Conservation (phyloP, 2,113 vertebrate genomes). For the Toxostoma redivivum region DNA sequence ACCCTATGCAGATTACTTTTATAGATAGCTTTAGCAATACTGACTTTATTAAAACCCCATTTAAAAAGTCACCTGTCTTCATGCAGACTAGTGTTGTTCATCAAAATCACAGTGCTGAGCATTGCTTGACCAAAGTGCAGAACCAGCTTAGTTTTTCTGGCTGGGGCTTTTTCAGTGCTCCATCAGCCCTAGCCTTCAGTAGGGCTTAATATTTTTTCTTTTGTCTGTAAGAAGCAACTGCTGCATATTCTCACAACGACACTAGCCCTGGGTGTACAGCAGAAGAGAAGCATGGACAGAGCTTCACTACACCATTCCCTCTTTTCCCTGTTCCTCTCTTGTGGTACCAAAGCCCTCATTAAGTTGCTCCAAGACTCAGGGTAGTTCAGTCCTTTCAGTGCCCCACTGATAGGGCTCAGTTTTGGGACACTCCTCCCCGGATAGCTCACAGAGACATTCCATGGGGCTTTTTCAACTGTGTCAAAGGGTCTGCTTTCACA, state of each 20-base stretch:
- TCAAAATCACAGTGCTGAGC: constrained; percentile 18
- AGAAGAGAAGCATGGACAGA: background rate
- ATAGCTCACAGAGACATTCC: background rate
- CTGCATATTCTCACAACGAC: background rate
- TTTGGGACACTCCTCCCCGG: background rate
- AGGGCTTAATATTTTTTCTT: background rate
- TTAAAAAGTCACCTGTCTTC: constrained; percentile 36
- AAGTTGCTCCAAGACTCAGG: background rate
- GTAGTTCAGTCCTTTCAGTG: background rate
- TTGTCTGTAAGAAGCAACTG: background rate
- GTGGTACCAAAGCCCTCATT: background rate
- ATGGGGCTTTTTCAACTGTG: background rate
- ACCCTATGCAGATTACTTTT: constrained; percentile 28
- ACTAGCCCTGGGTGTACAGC: background rate
- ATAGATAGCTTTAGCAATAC: constrained; percentile 28
- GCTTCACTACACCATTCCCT: background rate
- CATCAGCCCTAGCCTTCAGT: background rate
- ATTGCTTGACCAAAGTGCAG: background rate
- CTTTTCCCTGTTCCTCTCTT: background rate
- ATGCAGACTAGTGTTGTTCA: background rate
- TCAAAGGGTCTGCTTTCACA: background rate
- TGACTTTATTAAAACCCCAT: constrained; percentile 56
- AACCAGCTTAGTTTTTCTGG: background rate
- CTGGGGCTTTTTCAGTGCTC: background rate
- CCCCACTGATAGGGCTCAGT: background rate